Percentiles rank a stretch among this genome's conserved stretches.
These are phyloP conservation scores for Euthynnus affinis DNA, from an alignment of 2,797 vertebrate genomes.

Conservation along the genomic window DNA sequence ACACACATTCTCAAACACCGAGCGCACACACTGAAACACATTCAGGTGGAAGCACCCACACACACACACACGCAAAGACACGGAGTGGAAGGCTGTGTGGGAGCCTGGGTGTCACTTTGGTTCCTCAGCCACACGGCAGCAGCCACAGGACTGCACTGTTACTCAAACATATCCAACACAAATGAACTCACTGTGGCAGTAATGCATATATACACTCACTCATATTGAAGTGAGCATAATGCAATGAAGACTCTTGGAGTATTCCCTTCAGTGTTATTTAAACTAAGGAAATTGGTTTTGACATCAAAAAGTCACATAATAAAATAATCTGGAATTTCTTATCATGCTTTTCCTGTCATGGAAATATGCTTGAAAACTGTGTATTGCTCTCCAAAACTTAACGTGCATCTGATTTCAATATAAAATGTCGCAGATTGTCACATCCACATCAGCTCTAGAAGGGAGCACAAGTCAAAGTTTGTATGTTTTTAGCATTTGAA, in stretches of 20 bases:
- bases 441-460: background rate
- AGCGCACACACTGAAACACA: conserved; percentile 6
- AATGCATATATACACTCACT: background rate
- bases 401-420: background rate
- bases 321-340: background rate
- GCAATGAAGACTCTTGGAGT: background rate
- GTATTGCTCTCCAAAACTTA: no score
- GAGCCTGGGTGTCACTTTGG: conserved; percentile 27
- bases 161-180: background rate
- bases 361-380: background rate
- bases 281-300: background rate
- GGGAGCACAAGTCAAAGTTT: background rate
- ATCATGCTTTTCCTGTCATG: background rate
- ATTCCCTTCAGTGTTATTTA: background rate
- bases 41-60: background rate
- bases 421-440: background rate
- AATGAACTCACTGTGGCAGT: conserved; percentile 9
- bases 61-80: background rate
- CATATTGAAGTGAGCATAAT: background rate
- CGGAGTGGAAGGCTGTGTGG: conserved; percentile 1
- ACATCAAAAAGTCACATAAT: background rate
- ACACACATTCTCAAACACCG: conserved; percentile 25
- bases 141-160: background rate
- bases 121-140: conserved; percentile 11
- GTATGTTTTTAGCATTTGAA: no score